Evolutionary conservation across 2,113 vertebrate genomes (phyloP).

Genomic region (Vimba vimba): DNA sequence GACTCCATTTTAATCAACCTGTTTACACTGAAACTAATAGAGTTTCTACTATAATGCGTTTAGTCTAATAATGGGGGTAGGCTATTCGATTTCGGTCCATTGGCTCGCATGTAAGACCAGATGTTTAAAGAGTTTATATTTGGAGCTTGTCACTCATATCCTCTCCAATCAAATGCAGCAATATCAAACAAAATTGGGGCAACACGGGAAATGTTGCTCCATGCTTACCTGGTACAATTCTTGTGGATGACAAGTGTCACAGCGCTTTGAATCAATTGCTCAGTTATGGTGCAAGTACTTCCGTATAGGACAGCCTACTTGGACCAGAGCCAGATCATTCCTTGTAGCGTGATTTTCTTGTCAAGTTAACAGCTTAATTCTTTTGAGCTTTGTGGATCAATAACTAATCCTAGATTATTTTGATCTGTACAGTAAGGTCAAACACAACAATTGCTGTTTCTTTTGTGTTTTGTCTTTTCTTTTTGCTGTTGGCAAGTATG

Average conservation of each 20-base stretch:
- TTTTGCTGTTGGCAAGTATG: not conserved
- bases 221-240: conserved; percentile 4
- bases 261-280: not conserved
- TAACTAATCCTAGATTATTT: not conserved
- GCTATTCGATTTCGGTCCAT: not conserved
- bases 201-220: not conserved
- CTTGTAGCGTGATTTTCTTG: not conserved
- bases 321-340: conserved; percentile 10
- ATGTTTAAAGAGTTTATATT: not conserved
- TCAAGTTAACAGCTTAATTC: not conserved
- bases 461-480: no score
- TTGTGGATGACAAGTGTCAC: not conserved
- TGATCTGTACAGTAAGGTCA: not conserved
- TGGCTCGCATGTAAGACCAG: not conserved
- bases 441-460: not conserved
- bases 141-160: not conserved
- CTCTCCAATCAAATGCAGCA: not conserved
- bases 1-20: no score
- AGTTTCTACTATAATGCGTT: not conserved
- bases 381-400: not conserved
- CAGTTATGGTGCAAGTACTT: not conserved
- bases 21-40: not conserved
- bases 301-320: conserved; percentile 32
- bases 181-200: no score
- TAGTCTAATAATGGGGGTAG: not conserved